A percentile compares a stretch with the other conserved stretches of the same genome.
phyloP scores from a whole-genome alignment of 2,797 vertebrate genomes.

The Galaxias olidus region DNA sequence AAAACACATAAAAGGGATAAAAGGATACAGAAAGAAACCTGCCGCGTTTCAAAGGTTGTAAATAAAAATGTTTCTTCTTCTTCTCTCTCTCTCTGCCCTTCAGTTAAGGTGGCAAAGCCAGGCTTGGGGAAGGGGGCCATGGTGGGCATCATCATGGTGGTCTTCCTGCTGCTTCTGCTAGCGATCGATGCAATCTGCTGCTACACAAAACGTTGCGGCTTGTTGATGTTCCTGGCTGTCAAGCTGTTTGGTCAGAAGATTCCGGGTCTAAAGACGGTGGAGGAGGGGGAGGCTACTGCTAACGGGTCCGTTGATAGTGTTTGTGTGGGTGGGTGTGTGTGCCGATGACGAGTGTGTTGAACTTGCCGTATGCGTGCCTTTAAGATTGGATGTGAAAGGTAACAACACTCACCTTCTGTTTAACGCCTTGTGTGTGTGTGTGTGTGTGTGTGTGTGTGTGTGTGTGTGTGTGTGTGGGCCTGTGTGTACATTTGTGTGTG shows the following conservation, averaged over 20 bases:
- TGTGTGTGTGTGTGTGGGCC: neutral
- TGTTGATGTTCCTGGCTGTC: conserved; percentile 76
- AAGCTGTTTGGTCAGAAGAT: conserved; percentile 73
- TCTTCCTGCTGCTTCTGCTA: conserved; percentile 76
- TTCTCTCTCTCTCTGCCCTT: neutral
- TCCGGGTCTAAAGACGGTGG: conserved; percentile 65
- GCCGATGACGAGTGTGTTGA: neutral
- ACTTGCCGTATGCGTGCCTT: too few species aligned
- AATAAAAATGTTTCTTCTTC: too few species aligned
- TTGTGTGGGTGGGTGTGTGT: conserved; percentile 4
- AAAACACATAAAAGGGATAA: too few species aligned
- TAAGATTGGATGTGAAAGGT: too few species aligned
- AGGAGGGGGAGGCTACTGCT: conserved; percentile 58
- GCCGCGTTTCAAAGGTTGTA: too few species aligned
- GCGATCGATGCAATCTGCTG: conserved; percentile 79
- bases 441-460: conserved; percentile 6
- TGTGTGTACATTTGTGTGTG: too few species aligned
- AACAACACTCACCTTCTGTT: too few species aligned
- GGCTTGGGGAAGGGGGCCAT: conserved; percentile 74
- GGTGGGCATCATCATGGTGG: conserved; percentile 74
- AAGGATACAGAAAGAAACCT: too few species aligned
- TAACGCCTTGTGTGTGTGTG: neutral
- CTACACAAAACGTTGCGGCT: conserved; percentile 76
- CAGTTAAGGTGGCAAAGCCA: conserved; percentile 35
- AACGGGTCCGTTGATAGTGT: conserved; percentile 42